Conservation (phyloP, 1,140 invertebrate species). For the Propsilocerus akamusi region DNA sequence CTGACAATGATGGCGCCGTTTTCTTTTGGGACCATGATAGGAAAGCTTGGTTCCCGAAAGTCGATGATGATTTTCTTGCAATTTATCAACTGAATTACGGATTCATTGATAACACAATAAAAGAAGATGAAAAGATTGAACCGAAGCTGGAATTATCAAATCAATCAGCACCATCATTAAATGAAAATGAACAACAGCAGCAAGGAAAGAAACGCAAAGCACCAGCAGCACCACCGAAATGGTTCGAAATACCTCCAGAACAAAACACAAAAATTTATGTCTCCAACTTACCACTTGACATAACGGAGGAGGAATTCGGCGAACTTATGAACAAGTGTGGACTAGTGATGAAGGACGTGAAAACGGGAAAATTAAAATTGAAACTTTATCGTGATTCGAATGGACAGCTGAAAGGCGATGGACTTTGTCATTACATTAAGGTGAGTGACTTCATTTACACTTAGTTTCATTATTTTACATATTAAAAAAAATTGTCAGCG, state of each 20-base stretch:
- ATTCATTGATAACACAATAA: constrained; percentile 39
- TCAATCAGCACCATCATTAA: constrained; percentile 15
- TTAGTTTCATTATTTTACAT: too few relatives aligned
- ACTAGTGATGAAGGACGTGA: constrained; percentile 76
- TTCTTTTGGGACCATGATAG: constrained; percentile 84
- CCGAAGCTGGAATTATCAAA: constrained; percentile 6
- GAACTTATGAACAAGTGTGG: constrained; percentile 93
- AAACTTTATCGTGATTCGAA: constrained; percentile 82
- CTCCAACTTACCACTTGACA: constrained; percentile 72
- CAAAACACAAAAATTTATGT: constrained; percentile 97
- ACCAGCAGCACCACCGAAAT: constrained; percentile 35
- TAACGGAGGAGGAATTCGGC: constrained; percentile 76
- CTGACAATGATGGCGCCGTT: constrained; percentile 72
- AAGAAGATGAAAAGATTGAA: constrained; percentile 6
- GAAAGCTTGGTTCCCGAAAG: constrained; percentile 91
- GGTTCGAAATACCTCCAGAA: constrained; percentile 88
- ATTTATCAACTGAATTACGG: constrained; percentile 93
- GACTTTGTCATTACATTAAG: constrained; percentile 92
- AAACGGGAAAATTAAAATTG: constrained; percentile 70
- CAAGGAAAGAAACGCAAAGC: constrained; percentile 22
- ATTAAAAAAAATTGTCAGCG: too few relatives aligned
- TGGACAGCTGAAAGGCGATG: constrained; percentile 87
- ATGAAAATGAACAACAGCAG: constrained; percentile 13
- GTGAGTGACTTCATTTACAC: constrained; percentile 31
- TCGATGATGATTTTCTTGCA: constrained; percentile 94